Base-by-base conservation (phyloP, 2,888 invertebrate genomes). In the Azorinus chamasolen region DNA sequence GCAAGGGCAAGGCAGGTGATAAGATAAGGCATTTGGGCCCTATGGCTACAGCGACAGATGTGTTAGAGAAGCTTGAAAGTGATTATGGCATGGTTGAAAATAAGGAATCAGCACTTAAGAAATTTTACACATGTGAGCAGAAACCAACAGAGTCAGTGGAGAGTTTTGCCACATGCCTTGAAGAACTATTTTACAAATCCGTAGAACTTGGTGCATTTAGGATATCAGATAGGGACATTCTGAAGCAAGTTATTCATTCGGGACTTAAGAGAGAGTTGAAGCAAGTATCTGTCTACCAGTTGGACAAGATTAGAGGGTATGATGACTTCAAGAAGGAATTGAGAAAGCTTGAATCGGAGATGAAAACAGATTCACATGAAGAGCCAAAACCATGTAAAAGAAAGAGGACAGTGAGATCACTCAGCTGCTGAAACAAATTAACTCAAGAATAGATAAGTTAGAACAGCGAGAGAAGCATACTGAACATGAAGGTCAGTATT, bases 291-390 rank as follows among this genome's bases (percentile, higher is more conserved):
- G 8, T 16, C 8, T 59, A 46, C 24, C 18, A 59, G 5, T 25
- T 25, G 25, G 59, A 59, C 12, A 59, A 8, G 8, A 45, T 59
- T 2, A 46, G 6, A 3, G 25, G 45, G 5, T 59, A 46, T 25
- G 59, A 59, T 27, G 2, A 10, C 1, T 71, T 71, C 39, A 71
- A 58, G 27, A 37, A 12, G n/a, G 71, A 71, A 50, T 20, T 71
- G 0, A n/a, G 63, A 10, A 24, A 22, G 18, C 4, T 59, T 24
- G 46, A 59, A 59, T 25, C 59, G 4, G 45, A 59, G 6, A 10
- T 57, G 16, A 32, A 32, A 6, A 20, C 16, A 4, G 20, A 10
- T 22, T 4, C 3, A 5, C 5, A 20, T 8, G n/a, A 10, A 14
- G 57, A 41, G 1, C 12, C 4, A n/a, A 57, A 57, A 16, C 39